A percentile compares a stretch with the other conserved stretches of the same genome.
These are phyloP conservation scores for Thalpophila matura DNA, from an alignment of 2,888 invertebrate species.

Conservation along the genomic window DNA sequence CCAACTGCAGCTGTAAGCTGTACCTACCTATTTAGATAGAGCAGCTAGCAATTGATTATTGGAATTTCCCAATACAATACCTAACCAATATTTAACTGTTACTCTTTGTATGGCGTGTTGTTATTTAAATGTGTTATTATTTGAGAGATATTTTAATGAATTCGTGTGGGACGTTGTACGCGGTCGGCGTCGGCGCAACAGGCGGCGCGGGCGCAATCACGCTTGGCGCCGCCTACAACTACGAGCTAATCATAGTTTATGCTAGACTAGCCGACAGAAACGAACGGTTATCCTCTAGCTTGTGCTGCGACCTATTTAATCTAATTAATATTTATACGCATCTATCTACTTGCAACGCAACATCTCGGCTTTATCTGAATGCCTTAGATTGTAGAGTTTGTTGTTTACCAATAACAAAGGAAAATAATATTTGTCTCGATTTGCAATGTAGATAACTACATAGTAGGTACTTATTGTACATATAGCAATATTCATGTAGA, in stretches of 20 bases:
- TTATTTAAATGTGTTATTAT: conserved; percentile 45
- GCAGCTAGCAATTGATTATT: not conserved
- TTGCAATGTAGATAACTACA: conserved; percentile 10
- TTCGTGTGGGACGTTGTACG: conserved; percentile 56
- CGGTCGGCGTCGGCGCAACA: conserved; percentile 43
- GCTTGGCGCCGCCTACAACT: conserved; percentile 63
- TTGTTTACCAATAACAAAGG: conserved; percentile 25
- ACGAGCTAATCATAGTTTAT: conserved; percentile 64
- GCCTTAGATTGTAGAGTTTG: conserved; percentile 7
- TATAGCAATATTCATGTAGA: not conserved
- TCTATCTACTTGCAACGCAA: conserved; percentile 22
- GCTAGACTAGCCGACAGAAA: conserved; percentile 53
- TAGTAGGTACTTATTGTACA: not conserved
- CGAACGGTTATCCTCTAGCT: conserved; percentile 58
- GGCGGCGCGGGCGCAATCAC: conserved; percentile 51
- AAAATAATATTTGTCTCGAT: conserved; percentile 18
- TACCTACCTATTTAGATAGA: not conserved
- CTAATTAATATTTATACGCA: conserved; percentile 46
- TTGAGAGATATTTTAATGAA: conserved; percentile 55
- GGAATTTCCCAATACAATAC: conserved; percentile 7
- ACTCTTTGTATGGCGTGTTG: conserved; percentile 22
- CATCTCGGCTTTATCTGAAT: conserved; percentile 15
- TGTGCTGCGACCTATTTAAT: conserved; percentile 49
- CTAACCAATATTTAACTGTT: conserved; percentile 15
- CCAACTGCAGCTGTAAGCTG: not conserved